Evolutionary conservation across 2,797 vertebrate species (phyloP).

Genomic region (Gila robusta): DNA sequence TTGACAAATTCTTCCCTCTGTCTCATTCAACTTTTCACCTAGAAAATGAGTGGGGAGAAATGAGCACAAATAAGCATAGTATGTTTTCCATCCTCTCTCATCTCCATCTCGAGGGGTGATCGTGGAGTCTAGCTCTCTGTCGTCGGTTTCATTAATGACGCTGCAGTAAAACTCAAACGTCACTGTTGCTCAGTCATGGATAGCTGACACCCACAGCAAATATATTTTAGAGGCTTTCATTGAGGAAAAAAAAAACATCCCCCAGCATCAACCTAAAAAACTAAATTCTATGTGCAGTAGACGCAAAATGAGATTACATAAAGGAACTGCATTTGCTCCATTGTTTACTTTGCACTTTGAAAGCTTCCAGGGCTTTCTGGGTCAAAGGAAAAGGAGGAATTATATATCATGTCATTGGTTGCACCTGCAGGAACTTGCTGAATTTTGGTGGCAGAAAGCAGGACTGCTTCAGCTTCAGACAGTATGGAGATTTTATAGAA

Average conservation of each 20-base stretch:
- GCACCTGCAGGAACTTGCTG: conserved; percentile 17
- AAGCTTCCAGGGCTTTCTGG: conserved; percentile 6
- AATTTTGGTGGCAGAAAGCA: conserved; percentile 10
- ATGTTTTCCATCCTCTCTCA: conserved; percentile 16
- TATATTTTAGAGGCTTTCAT: conserved; percentile 26
- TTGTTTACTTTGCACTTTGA: conserved; percentile 29
- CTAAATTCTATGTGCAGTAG: not conserved
- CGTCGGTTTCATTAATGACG: conserved; percentile 49
- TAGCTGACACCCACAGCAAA: conserved; percentile 28
- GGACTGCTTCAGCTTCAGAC: not conserved
- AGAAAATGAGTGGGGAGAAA: conserved; percentile 46
- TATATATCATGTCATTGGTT: conserved; percentile 16
- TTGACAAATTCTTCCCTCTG: conserved; percentile 45
- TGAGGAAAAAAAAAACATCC: not conserved
- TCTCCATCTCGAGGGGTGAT: conserved; percentile 22
- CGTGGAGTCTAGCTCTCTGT: conserved; percentile 41
- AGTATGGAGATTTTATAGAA: not conserved
- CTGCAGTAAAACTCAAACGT: conserved; percentile 43
- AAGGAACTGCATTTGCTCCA: conserved; percentile 22
- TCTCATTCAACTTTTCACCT: conserved; percentile 54
- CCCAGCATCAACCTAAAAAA: conserved; percentile 29
- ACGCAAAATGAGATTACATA: conserved; percentile 32
- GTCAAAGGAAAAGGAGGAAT: conserved; percentile 11
- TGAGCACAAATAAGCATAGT: conserved; percentile 29
- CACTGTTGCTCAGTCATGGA: conserved; percentile 53